A percentile compares a stretch with the other conserved stretches of the same genome.
Conservation (phyloP, 2,797 vertebrate species). For the Chelidonichthys spinosus region DNA sequence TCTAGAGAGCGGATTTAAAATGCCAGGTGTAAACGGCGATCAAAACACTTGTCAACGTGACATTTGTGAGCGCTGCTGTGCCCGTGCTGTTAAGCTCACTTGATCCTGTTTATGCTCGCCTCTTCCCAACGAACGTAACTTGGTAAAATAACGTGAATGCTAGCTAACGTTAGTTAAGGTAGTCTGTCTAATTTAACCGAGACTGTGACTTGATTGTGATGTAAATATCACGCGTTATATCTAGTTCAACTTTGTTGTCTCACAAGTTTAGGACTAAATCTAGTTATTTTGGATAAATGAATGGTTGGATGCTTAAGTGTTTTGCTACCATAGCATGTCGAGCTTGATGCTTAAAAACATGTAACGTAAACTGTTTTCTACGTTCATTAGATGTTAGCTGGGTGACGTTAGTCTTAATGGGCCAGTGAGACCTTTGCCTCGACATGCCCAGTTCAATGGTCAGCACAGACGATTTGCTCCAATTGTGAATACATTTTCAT, state of each 20-base stretch:
- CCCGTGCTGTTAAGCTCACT: slow-evolving; percentile 32
- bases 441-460: slow-evolving; percentile 68
- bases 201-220: neutral
- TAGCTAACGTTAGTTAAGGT: neutral
- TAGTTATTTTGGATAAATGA: neutral
- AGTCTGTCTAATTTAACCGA: neutral
- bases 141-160: slow-evolving; percentile 8
- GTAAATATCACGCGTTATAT: neutral
- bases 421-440: slow-evolving; percentile 55
- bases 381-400: neutral
- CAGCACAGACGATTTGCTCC: neutral
- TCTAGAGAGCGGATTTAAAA: neutral
- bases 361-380: neutral
- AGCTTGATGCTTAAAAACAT: neutral
- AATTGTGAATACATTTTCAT: neutral
- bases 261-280: neutral
- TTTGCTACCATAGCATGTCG: slow-evolving; percentile 1
- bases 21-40: no score
- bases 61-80: slow-evolving; percentile 4
- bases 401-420: neutral
- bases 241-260: slow-evolving; percentile 2
- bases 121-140: slow-evolving; percentile 35
- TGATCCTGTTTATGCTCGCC: slow-evolving; percentile 34
- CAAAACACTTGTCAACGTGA: neutral
- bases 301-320: slow-evolving; percentile 9